Percentiles rank a stretch among this genome's conserved stretches.
Evolutionary conservation across 2,888 invertebrate genomes (phyloP).

Genomic region (Prosapia bicincta): DNA sequence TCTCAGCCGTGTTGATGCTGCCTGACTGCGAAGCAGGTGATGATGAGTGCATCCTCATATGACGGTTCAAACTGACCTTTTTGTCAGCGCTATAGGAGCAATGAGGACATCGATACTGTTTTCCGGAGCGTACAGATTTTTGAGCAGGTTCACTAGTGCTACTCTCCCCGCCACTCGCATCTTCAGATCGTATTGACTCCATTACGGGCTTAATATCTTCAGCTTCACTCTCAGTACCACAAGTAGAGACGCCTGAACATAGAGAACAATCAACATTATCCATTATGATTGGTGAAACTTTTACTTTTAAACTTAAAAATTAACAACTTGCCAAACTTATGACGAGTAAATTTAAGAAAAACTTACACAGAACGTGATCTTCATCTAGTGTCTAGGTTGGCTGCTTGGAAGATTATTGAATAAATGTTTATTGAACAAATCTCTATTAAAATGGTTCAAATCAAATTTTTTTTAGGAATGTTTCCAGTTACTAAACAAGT

Average conservation of each 20-base stretch:
- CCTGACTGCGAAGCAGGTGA: slow-evolving; percentile 60
- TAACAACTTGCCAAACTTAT: too few species aligned
- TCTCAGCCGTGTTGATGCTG: slow-evolving; percentile 49
- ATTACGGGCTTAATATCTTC: slow-evolving; percentile 39
- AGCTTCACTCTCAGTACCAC: slow-evolving; percentile 40
- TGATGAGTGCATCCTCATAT: slow-evolving; percentile 90
- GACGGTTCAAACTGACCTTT: slow-evolving; percentile 90
- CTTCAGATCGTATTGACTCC: slow-evolving; percentile 29
- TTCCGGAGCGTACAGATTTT: slow-evolving; percentile 65
- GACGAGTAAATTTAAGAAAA: too few species aligned
- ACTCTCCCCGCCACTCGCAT: slow-evolving; percentile 56
- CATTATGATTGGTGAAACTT: too few species aligned
- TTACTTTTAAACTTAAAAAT: too few species aligned
- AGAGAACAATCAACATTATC: too few species aligned
- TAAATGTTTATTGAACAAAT: too few species aligned
- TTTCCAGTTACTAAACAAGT: too few species aligned
- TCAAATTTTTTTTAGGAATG: too few species aligned
- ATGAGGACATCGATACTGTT: slow-evolving; percentile 84
- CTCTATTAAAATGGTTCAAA: too few species aligned
- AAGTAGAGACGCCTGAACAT: slow-evolving; percentile 21
- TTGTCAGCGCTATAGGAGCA: slow-evolving; percentile 94
- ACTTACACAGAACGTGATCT: too few species aligned
- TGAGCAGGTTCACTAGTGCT: slow-evolving; percentile 56
- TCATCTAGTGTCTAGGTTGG: too few species aligned
- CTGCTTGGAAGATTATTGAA: too few species aligned